Base-by-base conservation (phyloP, 2,888 invertebrate species). In the Coleophora flavipennella region DNA sequence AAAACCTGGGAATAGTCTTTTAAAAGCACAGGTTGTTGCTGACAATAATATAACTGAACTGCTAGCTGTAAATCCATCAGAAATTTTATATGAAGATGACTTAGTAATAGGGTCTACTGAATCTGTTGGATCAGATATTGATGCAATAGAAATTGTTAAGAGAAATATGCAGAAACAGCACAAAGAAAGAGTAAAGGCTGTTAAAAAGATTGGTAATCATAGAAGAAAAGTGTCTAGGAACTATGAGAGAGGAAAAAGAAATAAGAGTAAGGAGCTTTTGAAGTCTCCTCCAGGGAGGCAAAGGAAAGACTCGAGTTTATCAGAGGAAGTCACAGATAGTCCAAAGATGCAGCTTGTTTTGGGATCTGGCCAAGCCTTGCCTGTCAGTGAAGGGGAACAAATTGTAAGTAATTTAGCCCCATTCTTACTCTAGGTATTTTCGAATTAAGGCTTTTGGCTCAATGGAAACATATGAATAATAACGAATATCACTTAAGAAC, bases 381-480 rank as follows among this genome's bases (percentile, higher is more conserved):
- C 86, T 1, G 67, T 88, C 10, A 86, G 86, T 39, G 85, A 87
- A 59, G 88, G 88, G 7, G 89, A 89, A 62, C 80, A 87, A 85
- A 84, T 88, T 55, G 87, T 87, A 58, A 73, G 77, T 58, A 33
- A 3, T n/a, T 20, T 4, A 20, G 6, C 20, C 20, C 6, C 20
- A 20, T 6, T 20, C 6, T 20, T 20, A n/a, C n/a, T n/a, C n/a
- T n/a, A n/a, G n/a, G n/a, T n/a, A n/a, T n/a, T n/a, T n/a, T n/a
- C n/a, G n/a, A n/a, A n/a, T n/a, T n/a, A n/a, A n/a, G n/a, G n/a
- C n/a, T n/a, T n/a, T n/a, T n/a, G n/a, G n/a, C n/a, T n/a, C n/a
- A n/a, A n/a, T n/a, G n/a, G n/a, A n/a, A n/a, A n/a, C n/a, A n/a
- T n/a, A n/a, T n/a, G n/a, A n/a, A n/a, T n/a, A n/a, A n/a, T n/a